phyloP scores from a whole-genome alignment of 2,797 vertebrate genomes.

The Halcyon chelicuti region DNA sequence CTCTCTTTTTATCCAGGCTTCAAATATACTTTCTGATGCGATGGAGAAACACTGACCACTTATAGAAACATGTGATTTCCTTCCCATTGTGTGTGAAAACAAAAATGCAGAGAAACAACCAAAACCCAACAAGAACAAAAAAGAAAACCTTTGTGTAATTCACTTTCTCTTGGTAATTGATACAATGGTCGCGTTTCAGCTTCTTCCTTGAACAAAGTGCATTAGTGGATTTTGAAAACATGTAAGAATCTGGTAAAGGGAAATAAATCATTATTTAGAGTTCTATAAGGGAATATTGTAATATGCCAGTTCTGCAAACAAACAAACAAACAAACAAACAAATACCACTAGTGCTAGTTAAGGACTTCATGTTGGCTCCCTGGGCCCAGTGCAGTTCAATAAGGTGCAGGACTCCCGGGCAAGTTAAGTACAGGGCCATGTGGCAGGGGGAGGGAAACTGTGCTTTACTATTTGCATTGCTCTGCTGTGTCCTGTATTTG shows the following conservation, averaged over 20 bases:
- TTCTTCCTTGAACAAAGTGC: not conserved
- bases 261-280: not conserved
- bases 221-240: not conserved
- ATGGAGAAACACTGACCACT: not conserved
- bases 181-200: not conserved
- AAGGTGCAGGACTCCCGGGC: not conserved
- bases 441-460: not conserved
- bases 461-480: not conserved
- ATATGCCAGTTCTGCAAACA: not conserved
- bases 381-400: not conserved
- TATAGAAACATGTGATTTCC: not conserved
- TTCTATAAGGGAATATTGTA: not conserved
- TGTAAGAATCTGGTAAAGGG: not conserved
- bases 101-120: not conserved
- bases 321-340: too few species aligned
- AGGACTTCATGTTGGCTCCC: not conserved
- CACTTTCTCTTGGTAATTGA: not conserved
- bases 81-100: not conserved
- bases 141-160: not conserved
- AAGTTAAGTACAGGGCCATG: fast-evolving
- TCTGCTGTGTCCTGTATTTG: not conserved
- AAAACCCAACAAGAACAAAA: not conserved
- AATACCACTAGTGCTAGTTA: not conserved
- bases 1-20: not conserved
- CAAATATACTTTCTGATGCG: not conserved